Percentiles rank a stretch among this genome's conserved stretches.
Conservation (phyloP, 2,113 vertebrate genomes). For the Ceratotherium simum region DNA sequence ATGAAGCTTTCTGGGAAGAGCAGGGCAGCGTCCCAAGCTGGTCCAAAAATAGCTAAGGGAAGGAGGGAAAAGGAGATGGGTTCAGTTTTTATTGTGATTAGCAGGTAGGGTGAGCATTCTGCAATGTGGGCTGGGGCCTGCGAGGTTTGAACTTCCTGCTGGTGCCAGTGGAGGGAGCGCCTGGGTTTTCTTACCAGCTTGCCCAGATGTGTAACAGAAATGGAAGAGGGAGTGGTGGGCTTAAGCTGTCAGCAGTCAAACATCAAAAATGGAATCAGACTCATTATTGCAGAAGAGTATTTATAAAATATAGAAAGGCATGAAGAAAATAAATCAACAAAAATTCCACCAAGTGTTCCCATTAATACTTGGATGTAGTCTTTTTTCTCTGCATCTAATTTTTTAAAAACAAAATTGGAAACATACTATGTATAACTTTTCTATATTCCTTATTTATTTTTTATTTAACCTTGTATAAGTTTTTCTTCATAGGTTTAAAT, state of each 20-base stretch:
- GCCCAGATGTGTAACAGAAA: neutral
- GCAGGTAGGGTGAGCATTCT: too few relatives aligned
- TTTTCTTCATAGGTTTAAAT: slow-evolving; percentile 27
- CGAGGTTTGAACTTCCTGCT: neutral
- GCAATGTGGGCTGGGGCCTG: neutral
- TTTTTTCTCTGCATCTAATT: neutral
- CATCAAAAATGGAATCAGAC: neutral
- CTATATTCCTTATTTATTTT: neutral
- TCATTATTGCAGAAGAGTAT: neutral
- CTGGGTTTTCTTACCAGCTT: neutral
- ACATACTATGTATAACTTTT: neutral
- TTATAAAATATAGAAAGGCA: neutral
- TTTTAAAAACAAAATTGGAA: slow-evolving; percentile 36
- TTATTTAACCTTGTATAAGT: slow-evolving; percentile 14
- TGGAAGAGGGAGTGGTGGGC: neutral
- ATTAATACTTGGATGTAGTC: neutral
- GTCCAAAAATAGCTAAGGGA: neutral
- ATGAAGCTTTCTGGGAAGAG: neutral
- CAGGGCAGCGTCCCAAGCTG: neutral
- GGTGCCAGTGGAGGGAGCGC: neutral
- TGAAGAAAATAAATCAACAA: neutral
- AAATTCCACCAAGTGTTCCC: neutral
- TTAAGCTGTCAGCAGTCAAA: neutral
- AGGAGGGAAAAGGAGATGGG: neutral
- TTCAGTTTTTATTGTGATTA: neutral